Percentiles rank a stretch among this genome's conserved stretches.
Evolutionary conservation across 2,113 vertebrate species (phyloP).

Genomic region (Atherinomorus stipes): DNA sequence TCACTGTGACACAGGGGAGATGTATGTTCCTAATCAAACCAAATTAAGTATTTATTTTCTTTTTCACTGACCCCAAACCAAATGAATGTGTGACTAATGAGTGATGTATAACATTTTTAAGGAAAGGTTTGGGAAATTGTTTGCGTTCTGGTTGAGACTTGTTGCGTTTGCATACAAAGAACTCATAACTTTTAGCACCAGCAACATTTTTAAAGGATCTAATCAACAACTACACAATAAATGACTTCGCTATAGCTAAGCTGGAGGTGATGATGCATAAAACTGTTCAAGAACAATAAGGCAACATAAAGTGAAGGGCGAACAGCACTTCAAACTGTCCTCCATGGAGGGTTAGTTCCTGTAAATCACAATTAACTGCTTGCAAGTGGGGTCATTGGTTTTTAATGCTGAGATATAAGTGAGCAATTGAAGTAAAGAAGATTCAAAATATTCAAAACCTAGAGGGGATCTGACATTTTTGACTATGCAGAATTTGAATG

Average conservation of each 20-base stretch:
- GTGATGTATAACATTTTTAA: constrained; percentile 7
- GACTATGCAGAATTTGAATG: neutral
- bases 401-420: neutral
- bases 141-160: neutral
- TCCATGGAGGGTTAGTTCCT: neutral
- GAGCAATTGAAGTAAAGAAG: neutral
- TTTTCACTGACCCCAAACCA: constrained; percentile 46
- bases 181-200: neutral
- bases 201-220: neutral
- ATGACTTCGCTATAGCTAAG: neutral
- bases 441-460: neutral
- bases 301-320: neutral
- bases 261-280: neutral
- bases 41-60: constrained; percentile 73
- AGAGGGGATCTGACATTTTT: neutral
- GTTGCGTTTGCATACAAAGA: neutral
- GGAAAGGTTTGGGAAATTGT: constrained; percentile 8
- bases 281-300: neutral
- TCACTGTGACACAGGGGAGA: constrained; percentile 9
- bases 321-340: too few species aligned
- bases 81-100: constrained; percentile 26
- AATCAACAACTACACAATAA: neutral
- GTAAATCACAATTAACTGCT: neutral
- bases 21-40: constrained; percentile 57
- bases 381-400: neutral